phyloP scores from a whole-genome alignment of 2,888 invertebrate genomes.

The Drosophila atroscutellata region DNA sequence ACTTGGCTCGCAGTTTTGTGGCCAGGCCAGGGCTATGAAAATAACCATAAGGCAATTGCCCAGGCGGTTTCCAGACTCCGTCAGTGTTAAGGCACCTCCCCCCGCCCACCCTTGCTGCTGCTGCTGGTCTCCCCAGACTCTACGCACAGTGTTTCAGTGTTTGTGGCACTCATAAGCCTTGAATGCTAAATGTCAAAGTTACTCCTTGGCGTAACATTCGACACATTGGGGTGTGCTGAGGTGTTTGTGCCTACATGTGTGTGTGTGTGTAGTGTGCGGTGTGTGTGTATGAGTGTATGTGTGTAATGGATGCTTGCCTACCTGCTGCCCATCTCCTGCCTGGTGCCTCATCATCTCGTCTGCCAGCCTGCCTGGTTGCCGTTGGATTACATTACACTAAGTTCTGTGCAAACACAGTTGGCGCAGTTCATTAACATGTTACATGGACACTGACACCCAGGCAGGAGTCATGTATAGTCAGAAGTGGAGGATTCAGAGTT shows the following conservation, averaged over 20 bases:
- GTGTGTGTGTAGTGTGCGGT: background rate
- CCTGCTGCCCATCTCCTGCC: constrained; percentile 15
- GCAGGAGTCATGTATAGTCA: constrained; percentile 19
- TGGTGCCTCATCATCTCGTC: constrained; percentile 28
- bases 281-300: constrained; percentile 6
- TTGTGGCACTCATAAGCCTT: constrained; percentile 77
- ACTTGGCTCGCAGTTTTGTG: constrained; percentile 78
- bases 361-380: constrained; percentile 57
- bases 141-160: constrained; percentile 34
- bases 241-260: constrained; percentile 53
- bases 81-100: constrained; percentile 21
- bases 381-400: constrained; percentile 78
- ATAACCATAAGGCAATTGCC: constrained; percentile 82
- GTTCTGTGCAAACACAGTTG: constrained; percentile 82
- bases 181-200: constrained; percentile 81
- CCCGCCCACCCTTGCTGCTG: constrained; percentile 1
- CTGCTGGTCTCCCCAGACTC: constrained; percentile 32
- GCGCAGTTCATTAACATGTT: constrained; percentile 82
- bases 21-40: constrained; percentile 80
- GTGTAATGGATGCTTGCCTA: constrained; percentile 47
- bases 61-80: constrained; percentile 66
- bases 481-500: constrained; percentile 18
- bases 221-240: constrained; percentile 76
- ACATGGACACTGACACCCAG: constrained; percentile 70
- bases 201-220: constrained; percentile 82